A percentile compares a stretch with the other conserved stretches of the same genome.
phyloP scores from a whole-genome alignment of 2,113 vertebrate genomes.

The Halichoeres trimaculatus region DNA sequence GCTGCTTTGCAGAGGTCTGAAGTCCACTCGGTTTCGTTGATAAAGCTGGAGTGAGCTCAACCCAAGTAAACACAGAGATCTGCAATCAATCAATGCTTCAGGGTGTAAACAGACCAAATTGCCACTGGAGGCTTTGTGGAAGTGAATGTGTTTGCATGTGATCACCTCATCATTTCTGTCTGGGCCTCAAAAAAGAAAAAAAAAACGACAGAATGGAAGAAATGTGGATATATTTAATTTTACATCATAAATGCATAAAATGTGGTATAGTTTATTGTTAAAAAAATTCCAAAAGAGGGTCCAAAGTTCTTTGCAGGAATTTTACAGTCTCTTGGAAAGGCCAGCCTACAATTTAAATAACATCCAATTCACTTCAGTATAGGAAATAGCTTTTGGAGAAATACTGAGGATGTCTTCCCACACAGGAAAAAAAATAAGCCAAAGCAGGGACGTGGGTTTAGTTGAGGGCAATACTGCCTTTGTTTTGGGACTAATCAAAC shows the following conservation, averaged over 20 bases:
- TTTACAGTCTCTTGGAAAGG: conserved; percentile 14
- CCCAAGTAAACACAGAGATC: conserved; percentile 57
- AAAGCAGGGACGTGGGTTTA: conserved; percentile 40
- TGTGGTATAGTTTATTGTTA: conserved; percentile 31
- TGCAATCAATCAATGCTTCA: conserved; percentile 57
- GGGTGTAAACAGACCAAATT: conserved; percentile 53
- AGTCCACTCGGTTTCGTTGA: conserved; percentile 50
- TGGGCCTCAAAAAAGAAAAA: not conserved
- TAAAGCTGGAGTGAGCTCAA: conserved; percentile 45
- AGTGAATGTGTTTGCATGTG: conserved; percentile 10
- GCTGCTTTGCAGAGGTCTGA: conserved; percentile 44
- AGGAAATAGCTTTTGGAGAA: conserved; percentile 13
- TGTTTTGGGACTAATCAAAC: conserved; percentile 36
- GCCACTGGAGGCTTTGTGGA: conserved; percentile 33
- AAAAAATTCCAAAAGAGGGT: conserved; percentile 42
- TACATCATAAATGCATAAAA: conserved; percentile 29
- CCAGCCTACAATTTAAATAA: conserved; percentile 7
- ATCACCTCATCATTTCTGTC: conserved; percentile 31
- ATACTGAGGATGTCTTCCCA: not conserved
- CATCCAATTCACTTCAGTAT: conserved; percentile 24
- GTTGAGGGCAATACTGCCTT: conserved; percentile 31
- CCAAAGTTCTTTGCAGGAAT: conserved; percentile 38
- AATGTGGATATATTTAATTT: conserved; percentile 27
- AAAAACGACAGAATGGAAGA: not conserved
- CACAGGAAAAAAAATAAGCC: not conserved